These are phyloP conservation scores for Pomatorhinus ruficollis DNA, from an alignment of 2,113 vertebrate species.

Conservation along the genomic window DNA sequence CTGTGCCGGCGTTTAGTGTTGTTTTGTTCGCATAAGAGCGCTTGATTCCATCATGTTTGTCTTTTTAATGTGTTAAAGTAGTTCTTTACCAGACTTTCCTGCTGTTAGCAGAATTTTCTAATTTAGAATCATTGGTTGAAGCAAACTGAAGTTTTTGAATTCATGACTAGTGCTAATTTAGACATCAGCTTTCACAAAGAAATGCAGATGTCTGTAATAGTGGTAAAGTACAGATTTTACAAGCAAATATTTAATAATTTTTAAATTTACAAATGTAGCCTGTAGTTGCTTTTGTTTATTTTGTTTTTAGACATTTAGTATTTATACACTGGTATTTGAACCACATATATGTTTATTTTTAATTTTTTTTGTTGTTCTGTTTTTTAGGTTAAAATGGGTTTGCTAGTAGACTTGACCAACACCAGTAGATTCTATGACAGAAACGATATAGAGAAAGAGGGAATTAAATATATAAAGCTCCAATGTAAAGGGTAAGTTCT, in stretches of 20 bases:
- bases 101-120: background rate
- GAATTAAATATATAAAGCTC: conserved; percentile 93
- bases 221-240: background rate
- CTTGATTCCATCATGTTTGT: background rate
- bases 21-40: background rate
- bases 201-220: background rate
- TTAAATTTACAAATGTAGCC: background rate
- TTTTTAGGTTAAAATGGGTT: conserved; percentile 93
- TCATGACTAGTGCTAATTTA: background rate
- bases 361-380: background rate
- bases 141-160: background rate
- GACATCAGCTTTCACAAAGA: background rate
- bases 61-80: background rate
- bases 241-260: background rate
- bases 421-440: conserved; percentile 95
- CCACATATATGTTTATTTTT: background rate
- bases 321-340: background rate
- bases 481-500: conserved; percentile 92
- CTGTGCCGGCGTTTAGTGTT: background rate
- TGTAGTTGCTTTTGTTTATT: background rate
- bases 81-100: background rate
- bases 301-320: background rate
- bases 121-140: background rate
- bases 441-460: conserved; percentile 94
- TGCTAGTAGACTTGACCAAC: conserved; percentile 95